These are phyloP conservation scores for Pissodes strobi DNA, from an alignment of 1,140 invertebrate species.

Conservation along the genomic window DNA sequence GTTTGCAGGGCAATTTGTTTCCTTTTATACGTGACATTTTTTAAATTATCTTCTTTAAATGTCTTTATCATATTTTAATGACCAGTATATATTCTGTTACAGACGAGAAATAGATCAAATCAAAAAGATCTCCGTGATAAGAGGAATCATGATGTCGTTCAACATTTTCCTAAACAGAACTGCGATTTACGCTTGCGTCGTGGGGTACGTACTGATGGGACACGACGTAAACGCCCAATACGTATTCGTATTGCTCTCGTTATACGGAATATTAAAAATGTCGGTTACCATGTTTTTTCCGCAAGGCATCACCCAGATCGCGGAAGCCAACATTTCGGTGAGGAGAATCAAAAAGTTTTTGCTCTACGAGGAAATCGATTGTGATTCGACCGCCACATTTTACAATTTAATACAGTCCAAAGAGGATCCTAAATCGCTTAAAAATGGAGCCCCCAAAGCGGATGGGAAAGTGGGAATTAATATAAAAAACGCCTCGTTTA, in stretches of 20 bases:
- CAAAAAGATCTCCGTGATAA: slow-evolving; percentile 68
- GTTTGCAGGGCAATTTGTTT: too few species aligned
- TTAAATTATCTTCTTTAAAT: too few species aligned
- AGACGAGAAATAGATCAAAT: slow-evolving; percentile 70
- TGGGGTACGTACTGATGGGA: slow-evolving; percentile 72
- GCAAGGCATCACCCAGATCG: slow-evolving; percentile 61
- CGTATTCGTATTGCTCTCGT: slow-evolving; percentile 71
- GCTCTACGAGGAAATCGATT: slow-evolving; percentile 61
- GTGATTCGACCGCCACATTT: neutral
- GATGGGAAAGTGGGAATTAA: slow-evolving; percentile 8
- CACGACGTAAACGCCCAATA: slow-evolving; percentile 71
- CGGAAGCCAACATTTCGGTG: slow-evolving; percentile 69
- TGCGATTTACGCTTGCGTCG: slow-evolving; percentile 76
- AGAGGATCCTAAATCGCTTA: neutral
- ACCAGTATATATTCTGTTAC: too few species aligned
- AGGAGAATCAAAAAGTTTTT: slow-evolving; percentile 70
- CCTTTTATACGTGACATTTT: too few species aligned
- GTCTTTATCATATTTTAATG: too few species aligned
- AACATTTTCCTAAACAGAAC: slow-evolving; percentile 74
- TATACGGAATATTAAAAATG: slow-evolving; percentile 71
- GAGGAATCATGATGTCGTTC: slow-evolving; percentile 72
- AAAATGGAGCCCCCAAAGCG: neutral
- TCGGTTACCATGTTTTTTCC: slow-evolving; percentile 75
- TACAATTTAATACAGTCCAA: neutral
- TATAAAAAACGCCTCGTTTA: slow-evolving; percentile 63